Conservation (phyloP, 1,140 invertebrate genomes). For the Drosophila lacertosa region DNA sequence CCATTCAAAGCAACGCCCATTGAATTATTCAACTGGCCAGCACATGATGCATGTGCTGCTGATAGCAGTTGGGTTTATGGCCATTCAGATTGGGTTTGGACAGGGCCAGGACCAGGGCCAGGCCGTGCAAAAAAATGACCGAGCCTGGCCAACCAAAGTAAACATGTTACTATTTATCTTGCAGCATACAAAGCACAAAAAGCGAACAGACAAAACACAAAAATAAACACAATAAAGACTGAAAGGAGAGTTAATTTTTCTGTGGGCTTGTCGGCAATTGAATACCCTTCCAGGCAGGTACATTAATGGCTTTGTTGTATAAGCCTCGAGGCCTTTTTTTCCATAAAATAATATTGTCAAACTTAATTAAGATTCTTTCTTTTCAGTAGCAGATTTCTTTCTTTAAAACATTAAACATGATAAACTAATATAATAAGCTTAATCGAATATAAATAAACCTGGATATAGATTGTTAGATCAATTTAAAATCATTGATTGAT, state of each 20-base stretch:
- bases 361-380: too few relatives aligned
- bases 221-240: not conserved
- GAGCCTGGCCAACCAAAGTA: slow-evolving; percentile 33
- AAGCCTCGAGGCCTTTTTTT: not conserved
- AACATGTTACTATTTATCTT: slow-evolving; percentile 80
- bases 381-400: too few relatives aligned
- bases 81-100: not conserved
- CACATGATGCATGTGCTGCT: slow-evolving; percentile 55
- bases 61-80: slow-evolving; percentile 37
- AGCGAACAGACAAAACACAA: slow-evolving; percentile 26
- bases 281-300: not conserved
- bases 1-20: slow-evolving; percentile 27
- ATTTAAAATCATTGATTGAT: too few relatives aligned
- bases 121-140: slow-evolving; percentile 4
- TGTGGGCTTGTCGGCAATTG: not conserved
- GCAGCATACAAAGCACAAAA: slow-evolving; percentile 45
- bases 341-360: not conserved
- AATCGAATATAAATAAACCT: too few relatives aligned
- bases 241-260: not conserved
- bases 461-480: too few relatives aligned
- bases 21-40: slow-evolving; percentile 55
- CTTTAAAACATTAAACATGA: too few relatives aligned
- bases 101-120: not conserved
- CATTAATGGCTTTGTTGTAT: not conserved
- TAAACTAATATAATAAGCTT: too few relatives aligned